A percentile compares a stretch with the other conserved stretches of the same genome.
phyloP scores from a whole-genome alignment of 2,888 invertebrate genomes.

The Balanococcus diminutus region DNA sequence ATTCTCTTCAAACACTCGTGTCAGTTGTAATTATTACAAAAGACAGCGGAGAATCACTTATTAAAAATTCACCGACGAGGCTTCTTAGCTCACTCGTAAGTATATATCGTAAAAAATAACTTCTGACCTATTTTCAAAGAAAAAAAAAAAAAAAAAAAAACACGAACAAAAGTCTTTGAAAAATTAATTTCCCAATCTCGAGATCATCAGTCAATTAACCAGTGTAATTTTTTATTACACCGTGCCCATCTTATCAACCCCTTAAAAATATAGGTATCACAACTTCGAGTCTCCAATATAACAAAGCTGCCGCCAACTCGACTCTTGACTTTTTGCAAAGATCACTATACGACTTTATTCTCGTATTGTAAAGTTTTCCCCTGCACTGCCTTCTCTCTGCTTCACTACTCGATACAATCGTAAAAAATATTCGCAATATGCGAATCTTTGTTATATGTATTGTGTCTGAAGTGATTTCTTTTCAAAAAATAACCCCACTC shows the following conservation, averaged over 20 bases:
- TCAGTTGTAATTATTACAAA: neutral
- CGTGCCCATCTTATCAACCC: neutral
- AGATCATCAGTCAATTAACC: neutral
- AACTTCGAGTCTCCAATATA: neutral
- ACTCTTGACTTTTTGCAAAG: neutral
- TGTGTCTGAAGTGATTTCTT: neutral
- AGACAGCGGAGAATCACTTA: neutral
- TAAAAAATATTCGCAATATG: neutral
- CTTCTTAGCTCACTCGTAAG: neutral
- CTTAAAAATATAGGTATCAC: neutral
- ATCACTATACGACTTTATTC: neutral
- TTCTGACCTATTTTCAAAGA: too few species aligned
- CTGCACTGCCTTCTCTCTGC: too few species aligned
- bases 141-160: too few species aligned
- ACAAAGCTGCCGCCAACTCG: neutral
- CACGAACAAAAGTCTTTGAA: neutral
- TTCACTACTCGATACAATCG: too few species aligned
- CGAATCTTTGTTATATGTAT: neutral
- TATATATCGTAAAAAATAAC: too few species aligned
- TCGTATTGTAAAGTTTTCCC: neutral
- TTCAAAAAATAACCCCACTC: neutral
- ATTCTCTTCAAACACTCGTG: neutral
- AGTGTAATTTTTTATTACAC: neutral
- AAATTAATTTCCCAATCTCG: neutral
- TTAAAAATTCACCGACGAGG: neutral